Percentiles rank a stretch among this genome's conserved stretches.
Conservation (phyloP, 1,140 invertebrate species). For the Lasaia peninsularis region DNA sequence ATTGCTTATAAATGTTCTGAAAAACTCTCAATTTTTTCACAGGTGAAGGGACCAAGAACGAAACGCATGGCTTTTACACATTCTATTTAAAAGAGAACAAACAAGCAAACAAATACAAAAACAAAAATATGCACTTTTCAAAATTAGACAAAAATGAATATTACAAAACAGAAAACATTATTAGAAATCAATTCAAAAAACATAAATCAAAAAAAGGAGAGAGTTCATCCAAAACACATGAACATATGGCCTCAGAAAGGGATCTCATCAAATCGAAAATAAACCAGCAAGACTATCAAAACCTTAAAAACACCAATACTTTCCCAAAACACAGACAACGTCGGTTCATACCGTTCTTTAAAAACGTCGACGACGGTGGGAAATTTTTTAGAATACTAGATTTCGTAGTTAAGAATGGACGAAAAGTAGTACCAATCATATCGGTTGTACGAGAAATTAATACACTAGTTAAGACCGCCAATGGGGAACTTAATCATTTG, state of each 20-base stretch:
- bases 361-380: conserved; percentile 31
- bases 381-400: conserved; percentile 39
- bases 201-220: background rate
- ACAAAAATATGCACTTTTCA: background rate
- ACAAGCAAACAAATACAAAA: conserved; percentile 16
- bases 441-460: conserved; percentile 48
- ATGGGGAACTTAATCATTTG: conserved; percentile 42
- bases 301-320: background rate
- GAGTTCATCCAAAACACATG: background rate
- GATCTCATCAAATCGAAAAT: background rate
- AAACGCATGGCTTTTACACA: conserved; percentile 26
- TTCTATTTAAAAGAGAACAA: conserved; percentile 27
- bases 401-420: conserved; percentile 35
- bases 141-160: conserved; percentile 10
- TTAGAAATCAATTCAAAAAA: background rate
- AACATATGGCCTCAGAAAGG: background rate
- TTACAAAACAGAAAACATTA: background rate
- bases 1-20: too few relatives aligned
- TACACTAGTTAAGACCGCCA: conserved; percentile 41
- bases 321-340: conserved; percentile 27
- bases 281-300: background rate
- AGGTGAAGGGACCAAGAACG: conserved; percentile 17
- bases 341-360: conserved; percentile 37
- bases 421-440: conserved; percentile 37
- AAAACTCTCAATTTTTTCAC: background rate